phyloP scores from a whole-genome alignment of 23 tunicate genomes.

The Styela plicata region DNA sequence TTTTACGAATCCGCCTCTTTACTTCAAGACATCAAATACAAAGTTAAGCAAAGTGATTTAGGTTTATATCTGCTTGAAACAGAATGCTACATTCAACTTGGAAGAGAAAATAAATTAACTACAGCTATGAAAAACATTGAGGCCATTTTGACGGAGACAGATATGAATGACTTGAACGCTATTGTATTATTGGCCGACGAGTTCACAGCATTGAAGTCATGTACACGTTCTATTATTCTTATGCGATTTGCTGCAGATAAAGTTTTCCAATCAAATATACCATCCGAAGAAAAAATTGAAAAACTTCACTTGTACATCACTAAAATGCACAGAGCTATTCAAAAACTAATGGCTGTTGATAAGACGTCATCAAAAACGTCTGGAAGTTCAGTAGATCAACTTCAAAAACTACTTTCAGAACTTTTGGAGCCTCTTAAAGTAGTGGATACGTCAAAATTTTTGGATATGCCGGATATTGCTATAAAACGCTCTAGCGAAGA shows the following conservation, averaged over 20 bases:
- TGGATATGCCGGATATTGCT: not conserved
- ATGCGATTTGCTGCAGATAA: not conserved
- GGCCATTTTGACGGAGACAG: not conserved
- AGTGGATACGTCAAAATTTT: not conserved
- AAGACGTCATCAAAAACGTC: not conserved
- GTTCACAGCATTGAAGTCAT: not conserved
- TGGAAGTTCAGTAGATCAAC: not conserved
- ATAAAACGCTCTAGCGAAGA: not conserved
- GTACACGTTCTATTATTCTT: not conserved
- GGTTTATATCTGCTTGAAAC: not conserved
- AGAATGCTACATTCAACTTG: conserved; percentile 1
- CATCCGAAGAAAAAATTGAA: not conserved
- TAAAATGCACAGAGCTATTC: not conserved
- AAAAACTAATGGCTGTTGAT: not conserved
- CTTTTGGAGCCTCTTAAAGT: not conserved
- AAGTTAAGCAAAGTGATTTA: not conserved
- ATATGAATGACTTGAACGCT: not conserved
- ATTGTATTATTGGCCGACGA: not conserved
- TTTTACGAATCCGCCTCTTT: not conserved
- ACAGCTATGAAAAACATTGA: not conserved
- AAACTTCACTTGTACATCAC: not conserved
- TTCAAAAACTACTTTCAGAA: not conserved
- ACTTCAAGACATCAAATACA: not conserved
- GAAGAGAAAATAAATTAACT: not conserved
- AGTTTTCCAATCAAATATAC: not conserved